Evolutionary conservation across 1,140 invertebrate genomes (phyloP), one percentile per base, ranked within the genome.

Genomic region (Lutraria rhynchaena): DNA sequence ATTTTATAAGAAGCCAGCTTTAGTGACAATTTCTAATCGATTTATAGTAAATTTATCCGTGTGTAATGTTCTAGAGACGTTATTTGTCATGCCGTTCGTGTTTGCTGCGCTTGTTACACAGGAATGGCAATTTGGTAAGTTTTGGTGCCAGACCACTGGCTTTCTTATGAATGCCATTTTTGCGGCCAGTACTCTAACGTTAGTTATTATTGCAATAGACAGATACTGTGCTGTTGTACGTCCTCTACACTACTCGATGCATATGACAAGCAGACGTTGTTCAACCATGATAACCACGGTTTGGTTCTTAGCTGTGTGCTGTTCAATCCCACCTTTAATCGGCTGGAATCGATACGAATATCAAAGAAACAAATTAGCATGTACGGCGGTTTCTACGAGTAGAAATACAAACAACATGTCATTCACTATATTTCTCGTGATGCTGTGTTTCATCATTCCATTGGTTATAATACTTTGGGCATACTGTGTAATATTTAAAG

Each of bases 131-230:
- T 88, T 93, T 37, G 91, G 90, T 17, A 55, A 76, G n/a, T 81
- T 87, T 71, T 89, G 90, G 85, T 94, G 94, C 84, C 91, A 92
- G 57, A 86, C 92, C 13, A 93, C 93, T 3, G 94, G 94, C 55
- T 93, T 94, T 63, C 86, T 93, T 4, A 92, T 93, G 61, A 94
- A 93, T 44, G 87, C 94, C 0, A 93, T 94, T 55, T 93, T 94
- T 17, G 92, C 93, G 0, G 94, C 94, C 22, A 94, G 94, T 19
- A 94, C 95, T 1, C 93, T 96, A 27, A 95, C 95, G 0, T 95
- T 97, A 7, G 93, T 97, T 11, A 93, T 97, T 13, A 96, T 98
- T 46, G 96, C 96, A 0, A 92, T 97, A 1, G 97, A 98, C 88
- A 95, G 97, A 94, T 98, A 76, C 95, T 96, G 86, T 95, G 96